Percentiles rank a stretch among this genome's conserved stretches.
These are phyloP conservation scores for Ceramica pisi DNA, from an alignment of 2,888 invertebrate genomes.

Conservation along the genomic window DNA sequence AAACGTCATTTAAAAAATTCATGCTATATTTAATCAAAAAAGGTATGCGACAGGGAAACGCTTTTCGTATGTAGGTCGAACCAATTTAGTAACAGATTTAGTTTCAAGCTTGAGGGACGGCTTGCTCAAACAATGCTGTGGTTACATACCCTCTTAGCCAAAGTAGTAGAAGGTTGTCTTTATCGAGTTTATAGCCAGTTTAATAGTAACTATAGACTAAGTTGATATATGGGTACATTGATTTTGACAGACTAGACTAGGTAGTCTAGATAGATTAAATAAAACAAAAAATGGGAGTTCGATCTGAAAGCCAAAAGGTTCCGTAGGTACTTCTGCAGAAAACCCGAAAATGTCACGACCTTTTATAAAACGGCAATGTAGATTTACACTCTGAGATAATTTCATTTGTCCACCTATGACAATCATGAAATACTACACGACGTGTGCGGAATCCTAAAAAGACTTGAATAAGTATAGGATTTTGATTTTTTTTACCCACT, in stretches of 20 bases:
- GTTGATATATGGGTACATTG: background rate
- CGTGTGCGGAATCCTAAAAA: too few relatives aligned
- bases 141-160: constrained; percentile 40
- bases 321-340: too few relatives aligned
- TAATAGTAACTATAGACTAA: constrained; percentile 1
- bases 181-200: constrained; percentile 17
- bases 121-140: constrained; percentile 39
- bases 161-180: constrained; percentile 35
- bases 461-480: too few relatives aligned
- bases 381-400: too few relatives aligned
- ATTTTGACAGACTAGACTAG: background rate
- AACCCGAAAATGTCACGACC: too few relatives aligned
- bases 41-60: constrained; percentile 15
- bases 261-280: too few relatives aligned
- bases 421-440: too few relatives aligned
- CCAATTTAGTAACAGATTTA: constrained; percentile 45
- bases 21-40: constrained; percentile 36
- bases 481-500: too few relatives aligned
- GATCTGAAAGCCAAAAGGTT: too few relatives aligned
- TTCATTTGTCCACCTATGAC: too few relatives aligned
- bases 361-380: too few relatives aligned
- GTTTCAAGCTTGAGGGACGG: constrained; percentile 22
- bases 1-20: constrained; percentile 16
- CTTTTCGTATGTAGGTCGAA: constrained; percentile 38
- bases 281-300: too few relatives aligned